Percentiles rank a stretch among this genome's conserved stretches.
phyloP scores from a whole-genome alignment of 2,888 invertebrate genomes.

The Cetonia aurata region DNA sequence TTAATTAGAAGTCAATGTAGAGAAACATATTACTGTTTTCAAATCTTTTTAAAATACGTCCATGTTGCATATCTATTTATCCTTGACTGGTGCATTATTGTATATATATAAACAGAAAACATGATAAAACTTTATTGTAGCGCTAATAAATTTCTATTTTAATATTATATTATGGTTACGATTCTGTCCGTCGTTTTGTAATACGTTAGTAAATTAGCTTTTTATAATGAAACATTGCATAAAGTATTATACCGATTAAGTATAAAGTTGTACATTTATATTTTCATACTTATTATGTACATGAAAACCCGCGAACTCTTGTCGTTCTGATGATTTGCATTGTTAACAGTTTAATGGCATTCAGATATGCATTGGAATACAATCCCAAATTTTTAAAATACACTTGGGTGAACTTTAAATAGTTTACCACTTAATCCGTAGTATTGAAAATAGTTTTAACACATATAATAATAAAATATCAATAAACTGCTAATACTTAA shows the following conservation, averaged over 20 bases:
- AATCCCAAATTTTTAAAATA: too few relatives aligned
- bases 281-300: constrained; percentile 3
- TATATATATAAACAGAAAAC: constrained; percentile 47
- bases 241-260: constrained; percentile 14
- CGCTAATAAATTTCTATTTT: constrained; percentile 40
- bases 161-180: constrained; percentile 44
- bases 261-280: constrained; percentile 12
- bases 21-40: constrained; percentile 43
- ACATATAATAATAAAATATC: neutral
- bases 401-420: neutral
- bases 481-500: neutral
- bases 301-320: neutral
- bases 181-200: constrained; percentile 47
- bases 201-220: constrained; percentile 49
- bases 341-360: too few relatives aligned
- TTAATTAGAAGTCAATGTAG: constrained; percentile 37
- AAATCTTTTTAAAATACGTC: constrained; percentile 56
- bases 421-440: neutral
- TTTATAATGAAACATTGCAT: constrained; percentile 41
- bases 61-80: constrained; percentile 58
- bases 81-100: constrained; percentile 53
- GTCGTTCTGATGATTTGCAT: neutral
- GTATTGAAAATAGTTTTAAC: neutral
- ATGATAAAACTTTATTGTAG: constrained; percentile 14
- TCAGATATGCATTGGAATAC: too few relatives aligned